Percentiles rank a stretch among this genome's conserved stretches.
phyloP scores from a whole-genome alignment of 2,888 invertebrate species.

The Fissipunctia ypsillon region DNA sequence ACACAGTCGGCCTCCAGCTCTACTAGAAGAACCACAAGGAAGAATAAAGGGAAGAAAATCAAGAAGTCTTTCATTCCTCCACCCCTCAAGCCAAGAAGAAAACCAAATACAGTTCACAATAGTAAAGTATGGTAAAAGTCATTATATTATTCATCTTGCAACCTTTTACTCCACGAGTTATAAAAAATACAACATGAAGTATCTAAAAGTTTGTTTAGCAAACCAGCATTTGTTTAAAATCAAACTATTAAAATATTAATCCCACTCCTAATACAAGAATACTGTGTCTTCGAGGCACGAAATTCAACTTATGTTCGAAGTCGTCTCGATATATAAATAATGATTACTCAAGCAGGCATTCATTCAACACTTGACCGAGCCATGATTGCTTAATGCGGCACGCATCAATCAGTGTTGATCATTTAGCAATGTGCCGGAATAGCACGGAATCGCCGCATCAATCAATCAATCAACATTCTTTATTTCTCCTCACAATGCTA shows the following conservation, averaged over 20 bases:
- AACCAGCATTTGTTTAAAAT: not conserved
- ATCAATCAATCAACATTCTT: too few relatives aligned
- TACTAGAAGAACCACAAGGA: too few relatives aligned
- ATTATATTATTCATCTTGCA: not conserved
- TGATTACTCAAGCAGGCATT: not conserved
- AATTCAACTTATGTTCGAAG: conserved; percentile 6
- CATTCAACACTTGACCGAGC: conserved; percentile 17
- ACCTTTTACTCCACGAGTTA: not conserved
- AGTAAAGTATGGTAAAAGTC: not conserved
- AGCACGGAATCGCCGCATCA: not conserved
- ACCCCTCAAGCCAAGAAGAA: too few relatives aligned
- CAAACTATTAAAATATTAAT: not conserved
- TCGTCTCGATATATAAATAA: conserved; percentile 25
- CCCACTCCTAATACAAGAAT: not conserved
- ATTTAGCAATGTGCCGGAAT: conserved; percentile 32
- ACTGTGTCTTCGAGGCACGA: not conserved
- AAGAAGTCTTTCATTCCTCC: too few relatives aligned
- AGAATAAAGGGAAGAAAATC: too few relatives aligned
- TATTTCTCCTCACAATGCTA: too few relatives aligned
- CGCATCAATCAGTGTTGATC: conserved; percentile 19
- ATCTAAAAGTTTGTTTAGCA: not conserved
- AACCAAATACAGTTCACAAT: too few relatives aligned
- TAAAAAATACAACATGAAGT: not conserved
- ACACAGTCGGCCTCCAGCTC: too few relatives aligned
- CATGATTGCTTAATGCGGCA: conserved; percentile 28